Evolutionary conservation across 1,140 invertebrate genomes (phyloP).

Genomic region (Hylyphantes graminicola): DNA sequence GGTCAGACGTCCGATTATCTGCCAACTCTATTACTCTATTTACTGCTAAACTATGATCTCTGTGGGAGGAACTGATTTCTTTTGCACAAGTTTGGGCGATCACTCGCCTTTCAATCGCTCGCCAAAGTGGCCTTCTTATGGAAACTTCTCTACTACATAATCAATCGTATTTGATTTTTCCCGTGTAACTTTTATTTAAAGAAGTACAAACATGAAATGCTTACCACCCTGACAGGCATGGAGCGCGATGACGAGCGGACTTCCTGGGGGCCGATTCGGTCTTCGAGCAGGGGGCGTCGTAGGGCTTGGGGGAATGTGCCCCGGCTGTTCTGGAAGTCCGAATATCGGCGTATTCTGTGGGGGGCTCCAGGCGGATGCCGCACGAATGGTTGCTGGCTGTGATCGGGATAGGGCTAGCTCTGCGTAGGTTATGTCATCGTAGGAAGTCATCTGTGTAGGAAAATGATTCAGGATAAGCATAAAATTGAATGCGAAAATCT

Average conservation of each 20-base stretch:
- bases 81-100: no score
- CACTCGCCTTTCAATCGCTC: no score
- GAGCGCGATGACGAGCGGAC: conserved; percentile 49
- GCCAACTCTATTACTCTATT: no score
- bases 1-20: no score
- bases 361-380: conserved; percentile 43
- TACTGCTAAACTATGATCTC: no score
- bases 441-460: conserved; percentile 13
- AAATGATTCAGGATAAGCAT: neutral
- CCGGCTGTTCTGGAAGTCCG: conserved; percentile 54
- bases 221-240: conserved; percentile 53
- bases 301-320: conserved; percentile 35
- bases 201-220: neutral
- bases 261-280: conserved; percentile 38
- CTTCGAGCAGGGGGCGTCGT: conserved; percentile 29
- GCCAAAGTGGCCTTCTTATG: no score
- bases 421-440: conserved; percentile 58
- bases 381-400: conserved; percentile 38
- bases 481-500: no score
- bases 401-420: conserved; percentile 48
- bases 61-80: no score
- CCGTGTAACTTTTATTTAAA: no score
- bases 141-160: no score
- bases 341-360: conserved; percentile 60
- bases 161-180: no score